Evolutionary conservation across 2,113 vertebrate species (phyloP).

Genomic region (Patagioenas fasciata): DNA sequence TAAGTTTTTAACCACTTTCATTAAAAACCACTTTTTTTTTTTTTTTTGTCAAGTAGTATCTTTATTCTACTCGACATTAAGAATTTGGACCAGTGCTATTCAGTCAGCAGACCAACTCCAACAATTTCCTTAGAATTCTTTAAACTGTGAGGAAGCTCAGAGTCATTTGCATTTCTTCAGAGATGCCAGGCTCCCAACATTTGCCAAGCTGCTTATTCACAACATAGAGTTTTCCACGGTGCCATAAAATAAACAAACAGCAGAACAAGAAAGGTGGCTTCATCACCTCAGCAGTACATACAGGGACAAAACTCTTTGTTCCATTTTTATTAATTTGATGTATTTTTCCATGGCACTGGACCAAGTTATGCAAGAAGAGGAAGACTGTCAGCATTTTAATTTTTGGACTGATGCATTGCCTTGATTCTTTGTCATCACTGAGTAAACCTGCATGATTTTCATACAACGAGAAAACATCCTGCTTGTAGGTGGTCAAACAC

Average conservation of each 20-base stretch:
- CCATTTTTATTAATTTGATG: slow-evolving; percentile 34
- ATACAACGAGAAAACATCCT: slow-evolving; percentile 61
- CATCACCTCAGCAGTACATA: background rate
- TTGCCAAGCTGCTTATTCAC: slow-evolving; percentile 28
- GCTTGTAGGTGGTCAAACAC: slow-evolving; percentile 79
- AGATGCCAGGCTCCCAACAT: background rate
- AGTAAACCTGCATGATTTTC: slow-evolving; percentile 47
- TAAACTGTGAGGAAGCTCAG: background rate
- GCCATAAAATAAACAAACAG: background rate
- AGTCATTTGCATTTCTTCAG: slow-evolving; percentile 16
- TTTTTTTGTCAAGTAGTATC: background rate
- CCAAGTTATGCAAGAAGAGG: slow-evolving; percentile 50
- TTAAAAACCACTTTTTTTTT: background rate
- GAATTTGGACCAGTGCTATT: background rate
- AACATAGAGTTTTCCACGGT: background rate
- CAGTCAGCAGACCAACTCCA: background rate
- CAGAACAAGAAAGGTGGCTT: slow-evolving; percentile 7
- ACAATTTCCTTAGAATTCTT: background rate
- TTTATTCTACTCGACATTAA: background rate
- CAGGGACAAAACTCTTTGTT: slow-evolving; percentile 25
- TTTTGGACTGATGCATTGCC: slow-evolving; percentile 53
- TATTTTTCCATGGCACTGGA: slow-evolving; percentile 64
- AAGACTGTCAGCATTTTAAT: slow-evolving; percentile 59
- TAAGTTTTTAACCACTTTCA: background rate
- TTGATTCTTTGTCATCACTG: slow-evolving; percentile 43